phyloP scores from a whole-genome alignment of 2,113 vertebrate genomes.

The Vombatus ursinus region DNA sequence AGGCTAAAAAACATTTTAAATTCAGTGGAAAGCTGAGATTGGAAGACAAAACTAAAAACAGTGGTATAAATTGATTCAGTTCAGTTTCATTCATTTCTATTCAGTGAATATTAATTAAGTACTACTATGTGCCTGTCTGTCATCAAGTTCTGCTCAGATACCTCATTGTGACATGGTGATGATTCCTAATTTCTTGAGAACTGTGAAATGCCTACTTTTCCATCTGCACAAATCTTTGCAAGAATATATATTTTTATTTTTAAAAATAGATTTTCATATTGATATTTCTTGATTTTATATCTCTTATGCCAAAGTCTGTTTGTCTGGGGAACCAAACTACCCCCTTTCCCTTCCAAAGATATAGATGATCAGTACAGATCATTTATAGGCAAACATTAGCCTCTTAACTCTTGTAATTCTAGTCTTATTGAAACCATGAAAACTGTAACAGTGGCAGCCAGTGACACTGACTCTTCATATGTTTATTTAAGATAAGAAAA shows the following conservation, averaged over 20 bases:
- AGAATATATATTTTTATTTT: neutral
- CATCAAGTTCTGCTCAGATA: neutral
- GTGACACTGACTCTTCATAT: conserved; percentile 29
- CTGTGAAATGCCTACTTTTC: neutral
- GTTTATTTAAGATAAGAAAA: conserved; percentile 54
- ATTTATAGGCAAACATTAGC: neutral
- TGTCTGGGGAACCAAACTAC: neutral
- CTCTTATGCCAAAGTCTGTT: neutral
- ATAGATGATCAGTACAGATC: neutral
- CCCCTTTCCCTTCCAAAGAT: neutral
- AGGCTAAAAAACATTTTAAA: too few species aligned
- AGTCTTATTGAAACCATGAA: conserved; percentile 12
- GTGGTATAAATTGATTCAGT: neutral
- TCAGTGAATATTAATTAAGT: neutral
- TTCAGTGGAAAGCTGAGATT: neutral
- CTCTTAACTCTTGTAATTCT: neutral
- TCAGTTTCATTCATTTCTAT: neutral
- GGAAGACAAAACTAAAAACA: neutral
- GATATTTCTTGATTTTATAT: neutral
- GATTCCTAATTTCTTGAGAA: neutral
- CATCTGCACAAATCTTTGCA: neutral
- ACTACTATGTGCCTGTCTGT: neutral
- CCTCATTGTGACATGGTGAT: neutral
- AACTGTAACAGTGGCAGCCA: conserved; percentile 22
- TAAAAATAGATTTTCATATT: neutral